These are phyloP conservation scores for Epirrhoe tristata DNA, from an alignment of 2,888 invertebrate species.

Conservation along the genomic window DNA sequence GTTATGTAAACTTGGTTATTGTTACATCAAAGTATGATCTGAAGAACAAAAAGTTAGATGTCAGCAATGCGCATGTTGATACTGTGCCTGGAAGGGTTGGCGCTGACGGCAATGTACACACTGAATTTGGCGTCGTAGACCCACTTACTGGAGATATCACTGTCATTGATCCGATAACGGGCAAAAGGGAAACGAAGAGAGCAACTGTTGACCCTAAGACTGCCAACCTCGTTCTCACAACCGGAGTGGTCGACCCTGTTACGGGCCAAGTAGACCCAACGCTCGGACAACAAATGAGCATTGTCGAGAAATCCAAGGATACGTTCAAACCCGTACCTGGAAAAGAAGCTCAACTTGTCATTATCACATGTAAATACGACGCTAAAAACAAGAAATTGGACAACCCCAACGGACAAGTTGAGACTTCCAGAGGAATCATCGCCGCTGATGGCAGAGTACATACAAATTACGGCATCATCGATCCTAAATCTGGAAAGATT, in stretches of 20 bases:
- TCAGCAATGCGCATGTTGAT: conserved; percentile 74
- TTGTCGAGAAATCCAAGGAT: conserved; percentile 63
- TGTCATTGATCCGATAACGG: conserved; percentile 83
- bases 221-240: conserved; percentile 80
- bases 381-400: conserved; percentile 81
- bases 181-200: conserved; percentile 85
- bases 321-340: conserved; percentile 65
- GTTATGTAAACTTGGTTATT: conserved; percentile 71
- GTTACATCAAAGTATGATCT: conserved; percentile 84
- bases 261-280: conserved; percentile 79
- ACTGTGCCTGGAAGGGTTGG: conserved; percentile 64
- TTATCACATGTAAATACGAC: conserved; percentile 83
- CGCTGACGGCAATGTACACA: conserved; percentile 80
- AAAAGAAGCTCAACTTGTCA: conserved; percentile 75
- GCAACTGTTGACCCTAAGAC: conserved; percentile 87
- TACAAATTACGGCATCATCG: conserved; percentile 80
- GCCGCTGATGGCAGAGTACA: conserved; percentile 76
- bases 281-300: conserved; percentile 80
- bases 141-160: conserved; percentile 83
- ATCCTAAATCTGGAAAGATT: conserved; percentile 81
- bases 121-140: conserved; percentile 84
- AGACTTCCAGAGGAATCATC: conserved; percentile 75
- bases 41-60: conserved; percentile 72
- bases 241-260: conserved; percentile 83
- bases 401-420: conserved; percentile 79